Percentiles rank a stretch among this genome's conserved stretches.
These are phyloP conservation scores for Steinernema carpocapsae DNA, from an alignment of 2,888 invertebrate species.

Conservation along the genomic window DNA sequence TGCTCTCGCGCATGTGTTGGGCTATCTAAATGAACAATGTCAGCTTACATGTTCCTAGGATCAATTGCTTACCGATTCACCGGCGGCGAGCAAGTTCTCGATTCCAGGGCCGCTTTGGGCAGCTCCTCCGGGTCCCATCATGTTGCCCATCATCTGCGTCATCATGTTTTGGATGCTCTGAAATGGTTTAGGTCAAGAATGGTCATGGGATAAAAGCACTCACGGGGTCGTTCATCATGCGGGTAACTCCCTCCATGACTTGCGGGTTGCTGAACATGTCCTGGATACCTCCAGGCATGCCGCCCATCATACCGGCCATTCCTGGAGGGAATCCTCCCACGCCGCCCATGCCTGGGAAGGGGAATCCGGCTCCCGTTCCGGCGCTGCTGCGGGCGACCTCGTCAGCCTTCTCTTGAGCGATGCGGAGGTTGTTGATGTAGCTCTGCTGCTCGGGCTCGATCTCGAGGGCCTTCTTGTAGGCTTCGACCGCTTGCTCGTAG, in stretches of 20 bases:
- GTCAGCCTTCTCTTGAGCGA: slow-evolving; percentile 78
- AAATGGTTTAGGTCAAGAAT: neutral
- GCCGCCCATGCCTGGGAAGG: slow-evolving; percentile 46
- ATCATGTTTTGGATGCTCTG: slow-evolving; percentile 54
- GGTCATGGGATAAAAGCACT: neutral
- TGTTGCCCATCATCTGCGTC: slow-evolving; percentile 55
- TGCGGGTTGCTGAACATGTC: slow-evolving; percentile 80
- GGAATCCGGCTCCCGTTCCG: slow-evolving; percentile 37
- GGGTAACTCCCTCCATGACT: slow-evolving; percentile 82
- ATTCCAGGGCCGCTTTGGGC: slow-evolving; percentile 39
- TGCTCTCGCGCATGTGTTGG: slow-evolving; percentile 69
- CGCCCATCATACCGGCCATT: slow-evolving; percentile 42
- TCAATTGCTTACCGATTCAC: slow-evolving; percentile 44
- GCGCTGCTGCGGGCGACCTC: slow-evolving; percentile 50
- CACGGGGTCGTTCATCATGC: slow-evolving; percentile 82
- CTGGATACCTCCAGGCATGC: slow-evolving; percentile 54
- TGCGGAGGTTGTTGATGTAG: slow-evolving; percentile 73
- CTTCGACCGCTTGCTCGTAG: slow-evolving; percentile 82
- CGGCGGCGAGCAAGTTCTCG: slow-evolving; percentile 46
- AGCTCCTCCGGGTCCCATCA: slow-evolving; percentile 9
- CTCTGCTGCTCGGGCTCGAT: slow-evolving; percentile 88
- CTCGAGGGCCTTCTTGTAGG: slow-evolving; percentile 85
- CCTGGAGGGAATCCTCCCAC: slow-evolving; percentile 49
- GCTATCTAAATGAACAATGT: slow-evolving; percentile 54
- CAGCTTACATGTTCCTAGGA: neutral